These are phyloP conservation scores for Eubasilissa regina DNA, from an alignment of 1,140 invertebrate genomes.

Conservation along the genomic window DNA sequence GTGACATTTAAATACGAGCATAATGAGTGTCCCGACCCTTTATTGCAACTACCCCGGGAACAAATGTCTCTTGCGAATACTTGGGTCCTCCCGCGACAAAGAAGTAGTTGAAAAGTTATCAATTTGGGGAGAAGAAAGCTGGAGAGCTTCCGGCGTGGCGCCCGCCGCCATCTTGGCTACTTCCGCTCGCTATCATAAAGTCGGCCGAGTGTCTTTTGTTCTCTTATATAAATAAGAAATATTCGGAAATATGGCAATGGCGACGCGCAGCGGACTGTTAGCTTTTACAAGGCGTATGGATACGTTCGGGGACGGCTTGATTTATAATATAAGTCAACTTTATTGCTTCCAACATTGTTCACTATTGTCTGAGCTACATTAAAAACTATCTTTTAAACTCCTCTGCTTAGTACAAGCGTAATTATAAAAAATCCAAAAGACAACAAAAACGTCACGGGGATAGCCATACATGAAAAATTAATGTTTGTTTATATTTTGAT, in stretches of 20 bases:
- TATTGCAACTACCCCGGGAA: constrained; percentile 39
- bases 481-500: no score
- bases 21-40: constrained; percentile 46
- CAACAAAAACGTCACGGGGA: no score
- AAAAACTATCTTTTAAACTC: no score
- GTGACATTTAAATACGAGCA: constrained; percentile 43
- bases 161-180: constrained; percentile 50
- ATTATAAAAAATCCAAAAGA: no score
- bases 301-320: not conserved
- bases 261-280: constrained; percentile 4
- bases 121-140: constrained; percentile 56
- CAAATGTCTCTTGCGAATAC: constrained; percentile 33
- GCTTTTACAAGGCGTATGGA: not conserved
- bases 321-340: constrained; percentile 24
- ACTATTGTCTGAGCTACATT: no score
- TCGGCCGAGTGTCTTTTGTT: constrained; percentile 54
- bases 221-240: constrained; percentile 44
- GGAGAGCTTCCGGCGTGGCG: constrained; percentile 55
- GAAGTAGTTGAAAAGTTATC: constrained; percentile 58
- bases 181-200: constrained; percentile 54
- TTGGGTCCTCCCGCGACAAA: constrained; percentile 21
- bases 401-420: no score
- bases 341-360: not conserved
- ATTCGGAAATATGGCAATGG: constrained; percentile 34
- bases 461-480: no score